Base-by-base conservation (phyloP, 2,797 vertebrate species). In the Sarcophilus harrisii region DNA sequence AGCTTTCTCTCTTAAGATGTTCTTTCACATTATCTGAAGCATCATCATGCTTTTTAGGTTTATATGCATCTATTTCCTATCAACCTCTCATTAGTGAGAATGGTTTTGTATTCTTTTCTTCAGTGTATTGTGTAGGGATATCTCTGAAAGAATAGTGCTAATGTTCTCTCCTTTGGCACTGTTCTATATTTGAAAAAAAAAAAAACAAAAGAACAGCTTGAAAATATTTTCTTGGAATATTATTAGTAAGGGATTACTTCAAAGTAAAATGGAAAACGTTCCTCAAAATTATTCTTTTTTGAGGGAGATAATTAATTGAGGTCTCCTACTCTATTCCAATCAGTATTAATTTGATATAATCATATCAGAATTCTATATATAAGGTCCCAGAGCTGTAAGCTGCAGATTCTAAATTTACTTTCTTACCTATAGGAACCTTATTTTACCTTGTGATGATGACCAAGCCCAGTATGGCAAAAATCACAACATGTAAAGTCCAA, bases 81-180 rank as follows among this genome's bases (percentile, higher is more conserved):
- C 24, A 6, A 38, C n/a, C 9, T 45, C 38, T 14, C 6, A 38
- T 18, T 16, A 16, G 92, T 49, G 0, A 58, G 54, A 93, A 28
- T 13, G n/a, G 59, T 91, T 73, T 87, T 1, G 91, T 92, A 59
- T 55, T 32, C 1, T 96, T 96, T 55, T 32, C 1, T 96, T 96
- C 95, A 6, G 91, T 91, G 95, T 98, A 98, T 93, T 99, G 99
- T 94, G 99, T 99, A 24, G 1, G 0, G 92, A 52, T 38, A 0
- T 38, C 14, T 81, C 38, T 38, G n/a, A 58, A 60, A 81, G 92
- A 95, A 57, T 81, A 81, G 91, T 45, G 54, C 9, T 11, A 55
- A 11, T 55, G 58, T 93, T 94, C 52, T 73, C 52, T 94, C 12
- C 90, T 97, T 97, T 96, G 94, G 52, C 54, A 91, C 45, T 1